Conservation (phyloP, 1,140 invertebrate species). For the Ooceraea biroi region DNA sequence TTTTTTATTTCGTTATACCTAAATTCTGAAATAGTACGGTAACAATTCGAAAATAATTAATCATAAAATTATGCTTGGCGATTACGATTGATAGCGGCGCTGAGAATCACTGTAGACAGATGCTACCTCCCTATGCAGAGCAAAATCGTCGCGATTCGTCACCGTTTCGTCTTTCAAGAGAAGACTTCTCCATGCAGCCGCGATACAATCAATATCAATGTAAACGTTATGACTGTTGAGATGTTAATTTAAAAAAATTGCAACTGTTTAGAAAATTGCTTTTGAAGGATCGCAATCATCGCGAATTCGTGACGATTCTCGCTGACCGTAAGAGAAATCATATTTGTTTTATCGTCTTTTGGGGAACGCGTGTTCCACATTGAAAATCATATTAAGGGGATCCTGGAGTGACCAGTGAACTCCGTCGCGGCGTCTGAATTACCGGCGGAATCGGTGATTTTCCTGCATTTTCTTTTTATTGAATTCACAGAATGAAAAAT, state of each 20-base stretch:
- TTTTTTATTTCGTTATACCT: too few relatives aligned
- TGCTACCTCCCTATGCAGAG: constrained; percentile 76
- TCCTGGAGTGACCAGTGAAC: too few relatives aligned
- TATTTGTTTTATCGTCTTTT: neutral
- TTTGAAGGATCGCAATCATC: neutral
- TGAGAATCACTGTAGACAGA: constrained; percentile 76
- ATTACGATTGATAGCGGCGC: neutral
- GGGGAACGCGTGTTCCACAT: neutral
- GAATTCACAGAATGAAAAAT: too few relatives aligned
- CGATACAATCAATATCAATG: constrained; percentile 78
- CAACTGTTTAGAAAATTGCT: neutral
- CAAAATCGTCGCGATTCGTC: constrained; percentile 68
- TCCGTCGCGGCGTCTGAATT: too few relatives aligned
- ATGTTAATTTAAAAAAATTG: constrained; percentile 19
- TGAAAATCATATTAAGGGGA: neutral
- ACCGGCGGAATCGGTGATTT: too few relatives aligned
- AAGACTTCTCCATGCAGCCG: constrained; percentile 68
- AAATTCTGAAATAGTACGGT: too few relatives aligned
- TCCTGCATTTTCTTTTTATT: too few relatives aligned
- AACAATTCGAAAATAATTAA: too few relatives aligned
- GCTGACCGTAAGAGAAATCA: neutral
- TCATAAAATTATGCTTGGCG: too few relatives aligned
- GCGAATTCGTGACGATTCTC: neutral
- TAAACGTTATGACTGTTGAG: constrained; percentile 46
- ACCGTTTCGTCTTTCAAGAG: constrained; percentile 52